Conservation (phyloP, 2,113 vertebrate species). For the Monopterus albus region DNA sequence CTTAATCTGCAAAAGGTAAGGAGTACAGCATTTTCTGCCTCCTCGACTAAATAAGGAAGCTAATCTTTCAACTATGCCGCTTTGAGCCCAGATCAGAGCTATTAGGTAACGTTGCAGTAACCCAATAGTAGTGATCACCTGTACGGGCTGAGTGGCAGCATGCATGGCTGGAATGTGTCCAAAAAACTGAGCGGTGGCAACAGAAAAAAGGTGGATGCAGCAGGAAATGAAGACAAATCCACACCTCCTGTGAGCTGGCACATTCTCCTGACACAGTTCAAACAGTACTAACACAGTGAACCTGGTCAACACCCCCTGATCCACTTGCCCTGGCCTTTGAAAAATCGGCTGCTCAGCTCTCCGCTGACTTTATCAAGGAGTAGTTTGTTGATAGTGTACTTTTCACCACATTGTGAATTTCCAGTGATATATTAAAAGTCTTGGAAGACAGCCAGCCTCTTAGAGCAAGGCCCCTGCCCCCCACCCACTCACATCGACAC, state of each 20-base stretch:
- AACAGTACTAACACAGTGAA: constrained; percentile 15
- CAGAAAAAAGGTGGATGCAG: constrained; percentile 19
- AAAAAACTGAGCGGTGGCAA: constrained; percentile 44
- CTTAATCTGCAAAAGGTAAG: constrained; percentile 3
- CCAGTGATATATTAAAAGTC: constrained; percentile 55
- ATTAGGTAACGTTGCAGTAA: constrained; percentile 72
- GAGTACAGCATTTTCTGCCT: constrained; percentile 22
- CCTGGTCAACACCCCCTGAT: neutral
- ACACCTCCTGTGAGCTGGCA: constrained; percentile 12
- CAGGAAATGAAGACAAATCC: constrained; percentile 42
- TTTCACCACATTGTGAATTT: constrained; percentile 69
- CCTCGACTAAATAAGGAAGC: constrained; percentile 36
- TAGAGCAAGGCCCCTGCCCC: constrained; percentile 3
- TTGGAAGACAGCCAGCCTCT: constrained; percentile 60
- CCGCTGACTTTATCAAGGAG: constrained; percentile 44
- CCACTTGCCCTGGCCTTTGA: constrained; percentile 14
- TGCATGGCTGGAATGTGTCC: constrained; percentile 69
- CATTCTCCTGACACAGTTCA: constrained; percentile 14
- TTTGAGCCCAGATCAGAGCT: constrained; percentile 68
- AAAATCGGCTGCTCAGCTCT: constrained; percentile 32
- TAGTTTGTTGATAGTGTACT: constrained; percentile 61
- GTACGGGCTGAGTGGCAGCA: constrained; percentile 56
- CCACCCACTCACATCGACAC: constrained; percentile 6
- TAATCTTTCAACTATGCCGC: constrained; percentile 38
- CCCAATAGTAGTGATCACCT: constrained; percentile 57